These are phyloP conservation scores for Rhagophthalmus giganteus DNA, from an alignment of 2,888 invertebrate species.

Conservation along the genomic window DNA sequence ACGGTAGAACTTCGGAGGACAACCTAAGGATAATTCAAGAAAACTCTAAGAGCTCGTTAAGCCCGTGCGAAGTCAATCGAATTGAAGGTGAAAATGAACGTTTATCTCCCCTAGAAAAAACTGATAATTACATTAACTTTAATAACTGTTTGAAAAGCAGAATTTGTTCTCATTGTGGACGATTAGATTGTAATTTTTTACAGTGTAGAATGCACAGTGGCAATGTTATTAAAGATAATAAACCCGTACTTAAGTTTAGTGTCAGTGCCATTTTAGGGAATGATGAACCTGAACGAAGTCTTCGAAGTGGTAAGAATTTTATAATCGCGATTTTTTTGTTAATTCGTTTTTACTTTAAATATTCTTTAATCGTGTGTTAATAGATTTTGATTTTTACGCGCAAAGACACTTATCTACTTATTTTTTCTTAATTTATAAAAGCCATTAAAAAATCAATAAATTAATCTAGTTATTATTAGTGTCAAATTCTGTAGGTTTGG, in stretches of 20 bases:
- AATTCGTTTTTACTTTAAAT: no score
- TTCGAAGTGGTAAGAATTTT: slow-evolving; percentile 38
- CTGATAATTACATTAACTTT: slow-evolving; percentile 48
- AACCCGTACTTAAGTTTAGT: slow-evolving; percentile 88
- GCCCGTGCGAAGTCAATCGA: slow-evolving; percentile 25
- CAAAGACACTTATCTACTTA: no score
- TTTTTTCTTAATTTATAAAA: no score
- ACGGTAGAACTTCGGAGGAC: slow-evolving; percentile 13
- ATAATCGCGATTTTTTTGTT: not conserved
- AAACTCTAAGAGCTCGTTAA: slow-evolving; percentile 23
- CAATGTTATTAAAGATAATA: slow-evolving; percentile 53
- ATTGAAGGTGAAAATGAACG: slow-evolving; percentile 40
- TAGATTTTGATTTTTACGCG: no score
- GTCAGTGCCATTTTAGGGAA: slow-evolving; percentile 86
- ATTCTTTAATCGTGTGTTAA: no score
- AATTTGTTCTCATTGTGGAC: slow-evolving; percentile 61
- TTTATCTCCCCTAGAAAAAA: slow-evolving; percentile 43
- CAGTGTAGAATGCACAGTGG: slow-evolving; percentile 50
- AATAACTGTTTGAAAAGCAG: slow-evolving; percentile 50
- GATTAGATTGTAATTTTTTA: slow-evolving; percentile 59
- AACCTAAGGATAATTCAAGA: slow-evolving; percentile 22
- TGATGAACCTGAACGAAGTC: slow-evolving; percentile 49
- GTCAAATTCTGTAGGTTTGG: no score
- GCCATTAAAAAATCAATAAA: not conserved
- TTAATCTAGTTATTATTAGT: no score